These are phyloP conservation scores for Saguinus imperator DNA, from an alignment of 2,113 vertebrate species.

Conservation along the genomic window DNA sequence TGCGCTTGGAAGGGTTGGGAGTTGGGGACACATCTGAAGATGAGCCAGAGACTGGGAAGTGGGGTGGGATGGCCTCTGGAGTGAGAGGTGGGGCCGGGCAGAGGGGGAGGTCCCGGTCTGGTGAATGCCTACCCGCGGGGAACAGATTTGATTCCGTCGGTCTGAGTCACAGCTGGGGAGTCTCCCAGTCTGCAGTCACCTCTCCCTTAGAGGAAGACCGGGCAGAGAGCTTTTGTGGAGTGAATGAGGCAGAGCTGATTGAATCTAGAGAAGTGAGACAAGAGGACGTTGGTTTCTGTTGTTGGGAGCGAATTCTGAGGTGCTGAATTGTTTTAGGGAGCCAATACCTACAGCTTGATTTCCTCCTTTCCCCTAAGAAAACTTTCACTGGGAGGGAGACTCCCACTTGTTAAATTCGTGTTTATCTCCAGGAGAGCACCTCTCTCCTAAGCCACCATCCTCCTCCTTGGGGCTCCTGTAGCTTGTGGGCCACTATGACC, in stretches of 20 bases:
- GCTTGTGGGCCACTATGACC: not conserved
- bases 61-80: not conserved
- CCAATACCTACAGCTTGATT: not conserved
- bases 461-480: not conserved
- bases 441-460: not conserved
- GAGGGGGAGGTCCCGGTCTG: not conserved
- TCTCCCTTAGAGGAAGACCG: conserved; percentile 10
- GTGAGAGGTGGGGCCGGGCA: not conserved
- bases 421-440: not conserved
- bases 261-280: not conserved
- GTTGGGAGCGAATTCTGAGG: not conserved
- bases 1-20: not conserved
- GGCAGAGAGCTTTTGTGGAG: not conserved
- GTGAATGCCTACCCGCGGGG: not conserved
- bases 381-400: not conserved
- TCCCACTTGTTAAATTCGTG: not conserved
- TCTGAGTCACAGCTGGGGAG: conserved; percentile 58
- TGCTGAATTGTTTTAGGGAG: not conserved
- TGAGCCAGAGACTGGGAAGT: not conserved
- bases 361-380: not conserved
- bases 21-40: not conserved
- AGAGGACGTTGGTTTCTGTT: not conserved
- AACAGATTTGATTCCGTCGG: not conserved
- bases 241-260: conserved; percentile 35
- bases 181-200: conserved; percentile 19